Percentiles rank a stretch among this genome's conserved stretches.
These are phyloP conservation scores for Thaumatotibia leucotreta DNA, from an alignment of 1,140 invertebrate species.

Conservation along the genomic window DNA sequence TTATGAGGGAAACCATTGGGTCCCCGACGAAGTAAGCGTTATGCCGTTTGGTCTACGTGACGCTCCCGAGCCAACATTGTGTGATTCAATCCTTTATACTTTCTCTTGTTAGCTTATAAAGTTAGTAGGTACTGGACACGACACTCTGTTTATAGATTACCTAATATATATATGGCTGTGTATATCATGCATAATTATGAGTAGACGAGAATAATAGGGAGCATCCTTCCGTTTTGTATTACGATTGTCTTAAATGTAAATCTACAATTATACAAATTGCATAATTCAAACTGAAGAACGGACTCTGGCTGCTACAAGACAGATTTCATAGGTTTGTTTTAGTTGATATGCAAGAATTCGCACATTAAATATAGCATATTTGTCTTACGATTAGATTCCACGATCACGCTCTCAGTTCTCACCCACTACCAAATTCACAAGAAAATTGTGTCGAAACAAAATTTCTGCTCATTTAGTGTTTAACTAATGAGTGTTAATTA, in stretches of 20 bases:
- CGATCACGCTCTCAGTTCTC: background rate
- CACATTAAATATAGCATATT: background rate
- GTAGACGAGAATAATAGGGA: no score
- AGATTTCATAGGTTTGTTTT: background rate
- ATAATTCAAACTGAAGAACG: background rate
- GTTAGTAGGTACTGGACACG: background rate
- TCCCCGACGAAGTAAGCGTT: background rate
- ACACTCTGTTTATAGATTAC: background rate
- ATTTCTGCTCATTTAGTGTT: slow-evolving; percentile 20
- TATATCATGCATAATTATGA: background rate
- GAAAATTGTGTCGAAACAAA: slow-evolving; percentile 20
- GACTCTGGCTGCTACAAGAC: background rate
- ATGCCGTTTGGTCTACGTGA: background rate
- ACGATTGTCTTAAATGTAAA: no score
- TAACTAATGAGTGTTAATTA: slow-evolving; percentile 51
- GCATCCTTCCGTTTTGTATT: no score
- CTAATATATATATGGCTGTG: background rate
- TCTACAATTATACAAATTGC: background rate
- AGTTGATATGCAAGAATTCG: background rate
- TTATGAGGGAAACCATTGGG: background rate
- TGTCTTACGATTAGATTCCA: background rate
- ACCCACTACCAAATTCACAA: background rate
- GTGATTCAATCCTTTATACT: background rate
- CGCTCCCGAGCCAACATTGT: background rate
- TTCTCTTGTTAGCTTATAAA: background rate